Conservation (phyloP, 2,797 vertebrate species). For the Picus viridis region DNA sequence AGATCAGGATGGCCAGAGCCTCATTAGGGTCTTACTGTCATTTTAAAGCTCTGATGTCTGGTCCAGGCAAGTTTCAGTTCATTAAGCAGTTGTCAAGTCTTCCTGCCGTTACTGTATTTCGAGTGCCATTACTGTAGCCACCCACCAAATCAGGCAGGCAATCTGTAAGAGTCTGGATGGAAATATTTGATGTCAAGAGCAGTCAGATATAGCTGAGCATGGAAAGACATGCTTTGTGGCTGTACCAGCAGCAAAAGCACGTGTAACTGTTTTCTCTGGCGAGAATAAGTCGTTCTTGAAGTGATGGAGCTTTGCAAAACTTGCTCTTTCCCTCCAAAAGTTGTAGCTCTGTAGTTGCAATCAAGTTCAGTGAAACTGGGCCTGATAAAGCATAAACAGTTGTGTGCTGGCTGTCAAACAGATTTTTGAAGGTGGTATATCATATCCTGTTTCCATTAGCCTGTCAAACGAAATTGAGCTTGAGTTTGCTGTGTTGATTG, state of each 20-base stretch:
- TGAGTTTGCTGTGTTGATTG: not conserved
- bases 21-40: not conserved
- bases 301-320: not conserved
- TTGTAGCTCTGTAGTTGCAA: not conserved
- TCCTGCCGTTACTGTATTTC: not conserved
- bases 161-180: not conserved
- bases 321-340: not conserved
- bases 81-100: not conserved
- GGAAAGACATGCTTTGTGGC: not conserved
- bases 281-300: not conserved
- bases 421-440: slow-evolving; percentile 4
- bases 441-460: slow-evolving; percentile 10
- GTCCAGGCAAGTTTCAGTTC: not conserved
- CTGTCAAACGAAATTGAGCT: not conserved
- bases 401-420: not conserved
- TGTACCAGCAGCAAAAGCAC: not conserved
- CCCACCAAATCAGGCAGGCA: not conserved
- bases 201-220: not conserved
- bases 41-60: not conserved
- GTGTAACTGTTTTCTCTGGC: not conserved
- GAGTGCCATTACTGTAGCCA: not conserved
- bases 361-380: not conserved
- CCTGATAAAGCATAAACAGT: not conserved
- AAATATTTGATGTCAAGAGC: not conserved
- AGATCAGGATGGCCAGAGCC: too few species aligned